Evolutionary conservation across 2,888 invertebrate genomes (phyloP).

Genomic region (Macaria liturata): DNA sequence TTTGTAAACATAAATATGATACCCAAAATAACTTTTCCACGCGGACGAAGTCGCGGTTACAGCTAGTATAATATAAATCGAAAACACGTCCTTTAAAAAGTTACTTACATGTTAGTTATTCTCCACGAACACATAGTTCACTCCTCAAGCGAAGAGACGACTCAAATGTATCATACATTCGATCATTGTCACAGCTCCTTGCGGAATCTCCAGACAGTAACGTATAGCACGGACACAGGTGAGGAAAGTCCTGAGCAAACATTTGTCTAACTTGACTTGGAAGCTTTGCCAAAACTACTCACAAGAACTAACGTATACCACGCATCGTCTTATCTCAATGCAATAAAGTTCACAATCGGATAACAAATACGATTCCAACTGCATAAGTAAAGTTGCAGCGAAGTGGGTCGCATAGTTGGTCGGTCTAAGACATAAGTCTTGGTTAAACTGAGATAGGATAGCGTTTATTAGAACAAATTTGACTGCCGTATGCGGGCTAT

Average conservation of each 20-base stretch:
- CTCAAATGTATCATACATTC: slow-evolving; percentile 42
- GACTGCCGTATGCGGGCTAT: slow-evolving; percentile 9
- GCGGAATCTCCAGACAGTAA: slow-evolving; percentile 52
- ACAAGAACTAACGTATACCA: slow-evolving; percentile 19
- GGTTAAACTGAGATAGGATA: slow-evolving; percentile 38
- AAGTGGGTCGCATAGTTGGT: slow-evolving; percentile 40
- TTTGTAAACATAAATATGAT: too few relatives aligned
- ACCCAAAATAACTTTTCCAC: too few relatives aligned
- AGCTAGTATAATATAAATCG: too few relatives aligned
- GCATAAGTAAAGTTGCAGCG: slow-evolving; percentile 27
- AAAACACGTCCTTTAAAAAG: too few relatives aligned
- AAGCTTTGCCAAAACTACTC: slow-evolving; percentile 38
- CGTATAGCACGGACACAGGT: slow-evolving; percentile 55
- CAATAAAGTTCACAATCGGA: slow-evolving; percentile 29
- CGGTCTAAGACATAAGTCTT: slow-evolving; percentile 40
- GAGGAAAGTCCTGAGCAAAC: slow-evolving; percentile 53
- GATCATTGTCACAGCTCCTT: slow-evolving; percentile 54
- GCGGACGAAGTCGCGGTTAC: too few relatives aligned
- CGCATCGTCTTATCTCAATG: slow-evolving; percentile 33
- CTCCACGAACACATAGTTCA: slow-evolving; percentile 19
- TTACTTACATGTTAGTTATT: too few relatives aligned
- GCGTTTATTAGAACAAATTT: slow-evolving; percentile 40
- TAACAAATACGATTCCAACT: slow-evolving; percentile 9
- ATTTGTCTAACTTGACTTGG: slow-evolving; percentile 56
- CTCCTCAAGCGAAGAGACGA: slow-evolving; percentile 17